A percentile compares a stretch with the other conserved stretches of the same genome.
Evolutionary conservation across 1,140 invertebrate genomes (phyloP).

Genomic region (Leptinotarsa texana): DNA sequence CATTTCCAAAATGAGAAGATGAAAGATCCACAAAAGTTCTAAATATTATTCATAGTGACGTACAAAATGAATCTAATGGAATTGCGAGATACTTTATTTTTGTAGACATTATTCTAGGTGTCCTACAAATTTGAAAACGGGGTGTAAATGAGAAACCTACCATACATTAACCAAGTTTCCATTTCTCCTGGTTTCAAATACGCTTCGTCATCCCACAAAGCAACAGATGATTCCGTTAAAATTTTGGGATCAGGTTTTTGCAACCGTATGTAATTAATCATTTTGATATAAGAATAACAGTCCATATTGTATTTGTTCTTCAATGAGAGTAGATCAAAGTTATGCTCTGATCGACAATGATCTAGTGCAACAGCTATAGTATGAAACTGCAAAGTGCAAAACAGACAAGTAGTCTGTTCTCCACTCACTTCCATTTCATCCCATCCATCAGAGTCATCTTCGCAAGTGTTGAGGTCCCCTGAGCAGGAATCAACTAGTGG

Average conservation of each 20-base stretch:
- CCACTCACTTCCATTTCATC: constrained; percentile 55
- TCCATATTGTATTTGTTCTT: constrained; percentile 76
- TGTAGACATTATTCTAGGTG: no score
- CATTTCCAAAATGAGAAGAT: no score
- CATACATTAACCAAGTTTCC: constrained; percentile 84
- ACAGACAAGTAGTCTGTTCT: constrained; percentile 60
- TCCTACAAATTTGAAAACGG: no score
- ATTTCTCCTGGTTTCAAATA: constrained; percentile 80
- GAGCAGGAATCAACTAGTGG: constrained; percentile 9
- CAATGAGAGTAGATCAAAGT: constrained; percentile 70
- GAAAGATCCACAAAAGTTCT: no score
- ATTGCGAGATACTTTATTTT: no score
- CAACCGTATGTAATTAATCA: constrained; percentile 83
- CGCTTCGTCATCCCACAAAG: constrained; percentile 74
- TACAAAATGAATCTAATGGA: no score
- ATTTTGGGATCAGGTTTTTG: constrained; percentile 63
- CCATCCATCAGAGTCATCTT: constrained; percentile 55
- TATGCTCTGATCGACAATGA: constrained; percentile 66
- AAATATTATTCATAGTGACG: no score
- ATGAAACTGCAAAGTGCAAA: constrained; percentile 60
- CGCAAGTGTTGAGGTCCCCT: constrained; percentile 34
- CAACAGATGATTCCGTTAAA: constrained; percentile 59
- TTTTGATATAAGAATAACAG: constrained; percentile 83
- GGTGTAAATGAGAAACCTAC: constrained; percentile 57
- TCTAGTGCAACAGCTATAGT: constrained; percentile 61